Conservation (phyloP, 2,888 invertebrate species). For the Linyphia triangularis region DNA sequence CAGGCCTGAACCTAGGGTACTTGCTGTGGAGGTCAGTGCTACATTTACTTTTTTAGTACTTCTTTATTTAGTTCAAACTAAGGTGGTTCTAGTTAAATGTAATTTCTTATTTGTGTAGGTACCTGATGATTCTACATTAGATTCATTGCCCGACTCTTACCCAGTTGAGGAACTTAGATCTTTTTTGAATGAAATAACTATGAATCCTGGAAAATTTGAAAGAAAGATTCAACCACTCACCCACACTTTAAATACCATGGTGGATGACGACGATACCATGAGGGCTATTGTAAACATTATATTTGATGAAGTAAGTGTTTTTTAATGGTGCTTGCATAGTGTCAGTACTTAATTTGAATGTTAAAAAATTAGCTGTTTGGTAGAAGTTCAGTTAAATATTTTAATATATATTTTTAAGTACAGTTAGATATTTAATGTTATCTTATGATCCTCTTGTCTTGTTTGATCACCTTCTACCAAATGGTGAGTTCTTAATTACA, state of each 20-base stretch:
- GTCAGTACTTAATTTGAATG: not conserved
- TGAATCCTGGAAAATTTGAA: conserved; percentile 79
- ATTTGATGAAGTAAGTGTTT: conserved; percentile 75
- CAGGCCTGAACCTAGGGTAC: conserved; percentile 59
- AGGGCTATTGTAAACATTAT: conserved; percentile 74
- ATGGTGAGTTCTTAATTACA: too few species aligned
- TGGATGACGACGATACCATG: conserved; percentile 76
- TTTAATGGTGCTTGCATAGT: too few species aligned
- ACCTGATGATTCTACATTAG: conserved; percentile 33
- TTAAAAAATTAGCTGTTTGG: too few species aligned
- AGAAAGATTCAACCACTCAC: conserved; percentile 78
- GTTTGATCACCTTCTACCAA: too few species aligned
- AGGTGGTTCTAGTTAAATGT: not conserved
- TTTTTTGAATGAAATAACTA: conserved; percentile 78
- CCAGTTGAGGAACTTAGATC: conserved; percentile 69
- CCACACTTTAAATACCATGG: conserved; percentile 77
- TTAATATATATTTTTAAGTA: too few species aligned
- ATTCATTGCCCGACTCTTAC: conserved; percentile 55
- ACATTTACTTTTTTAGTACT: not conserved
- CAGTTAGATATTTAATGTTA: too few species aligned
- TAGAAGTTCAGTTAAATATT: too few species aligned
- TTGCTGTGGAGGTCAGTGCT: conserved; percentile 11
- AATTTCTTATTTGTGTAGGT: conserved; percentile 34
- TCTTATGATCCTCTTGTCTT: too few species aligned
- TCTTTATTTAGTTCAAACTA: not conserved